phyloP scores from a whole-genome alignment of 2,113 vertebrate genomes.

The Centropus bengalensis region DNA sequence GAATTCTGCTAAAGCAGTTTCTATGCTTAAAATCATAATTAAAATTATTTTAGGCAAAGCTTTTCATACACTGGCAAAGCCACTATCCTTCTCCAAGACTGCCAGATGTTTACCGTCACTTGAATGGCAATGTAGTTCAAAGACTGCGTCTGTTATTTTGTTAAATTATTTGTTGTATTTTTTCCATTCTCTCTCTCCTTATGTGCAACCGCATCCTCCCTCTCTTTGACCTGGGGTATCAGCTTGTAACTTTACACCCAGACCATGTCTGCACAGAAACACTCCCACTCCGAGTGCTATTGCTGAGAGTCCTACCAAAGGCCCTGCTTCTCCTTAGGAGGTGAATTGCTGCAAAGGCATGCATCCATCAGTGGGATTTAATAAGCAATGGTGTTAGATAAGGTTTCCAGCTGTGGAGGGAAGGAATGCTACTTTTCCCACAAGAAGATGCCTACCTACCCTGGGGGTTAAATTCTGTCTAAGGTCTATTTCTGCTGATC shows the following conservation, averaged over 20 bases:
- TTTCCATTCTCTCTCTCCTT: background rate
- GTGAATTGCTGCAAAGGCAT: background rate
- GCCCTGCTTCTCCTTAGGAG: background rate
- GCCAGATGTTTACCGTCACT: background rate
- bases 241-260: background rate
- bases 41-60: background rate
- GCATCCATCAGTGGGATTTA: background rate
- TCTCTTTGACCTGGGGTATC: background rate
- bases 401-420: conserved; percentile 2
- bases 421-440: conserved; percentile 15
- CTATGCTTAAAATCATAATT: background rate
- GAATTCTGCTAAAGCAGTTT: background rate
- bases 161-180: background rate
- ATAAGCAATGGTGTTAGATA: background rate
- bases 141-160: background rate
- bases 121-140: background rate
- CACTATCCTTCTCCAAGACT: background rate
- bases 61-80: background rate
- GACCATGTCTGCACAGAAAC: background rate
- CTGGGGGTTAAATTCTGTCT: background rate
- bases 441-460: background rate
- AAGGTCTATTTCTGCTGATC: background rate
- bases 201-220: background rate
- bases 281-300: accelerated
- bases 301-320: background rate